phyloP scores from a whole-genome alignment of 1,140 invertebrate species.

The Oedothorax gibbosus region DNA sequence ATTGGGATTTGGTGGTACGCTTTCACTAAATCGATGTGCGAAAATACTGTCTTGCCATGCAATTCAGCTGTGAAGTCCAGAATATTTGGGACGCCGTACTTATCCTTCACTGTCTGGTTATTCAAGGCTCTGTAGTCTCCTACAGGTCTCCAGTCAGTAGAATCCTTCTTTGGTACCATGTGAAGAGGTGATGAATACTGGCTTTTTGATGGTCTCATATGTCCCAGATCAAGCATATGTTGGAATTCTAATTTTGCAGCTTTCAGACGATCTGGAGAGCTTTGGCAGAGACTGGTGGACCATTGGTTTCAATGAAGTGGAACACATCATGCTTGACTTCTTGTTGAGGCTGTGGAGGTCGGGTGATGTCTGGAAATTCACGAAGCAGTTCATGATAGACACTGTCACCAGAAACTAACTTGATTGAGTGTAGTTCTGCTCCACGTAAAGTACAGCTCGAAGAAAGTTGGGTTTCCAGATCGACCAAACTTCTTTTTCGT shows the following conservation, averaged over 20 bases:
- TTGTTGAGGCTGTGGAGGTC: background rate
- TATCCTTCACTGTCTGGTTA: slow-evolving; percentile 62
- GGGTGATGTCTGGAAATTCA: no score
- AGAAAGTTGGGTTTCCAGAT: slow-evolving; percentile 6
- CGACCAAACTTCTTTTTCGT: background rate
- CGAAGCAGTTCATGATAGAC: slow-evolving; percentile 6
- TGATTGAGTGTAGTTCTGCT: background rate
- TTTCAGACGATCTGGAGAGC: slow-evolving; percentile 45
- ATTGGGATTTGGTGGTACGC: no score
- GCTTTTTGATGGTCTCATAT: slow-evolving; percentile 55
- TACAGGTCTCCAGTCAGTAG: slow-evolving; percentile 59
- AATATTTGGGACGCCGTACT: slow-evolving; percentile 64
- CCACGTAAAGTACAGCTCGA: background rate
- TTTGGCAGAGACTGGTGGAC: slow-evolving; percentile 31
- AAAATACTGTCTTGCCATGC: slow-evolving; percentile 53
- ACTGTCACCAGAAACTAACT: slow-evolving; percentile 31
- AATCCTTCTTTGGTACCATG: slow-evolving; percentile 63
- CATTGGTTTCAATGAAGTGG: slow-evolving; percentile 58
- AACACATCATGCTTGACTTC: slow-evolving; percentile 33
- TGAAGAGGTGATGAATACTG: slow-evolving; percentile 63
- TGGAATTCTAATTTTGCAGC: slow-evolving; percentile 54
- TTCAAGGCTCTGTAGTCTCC: slow-evolving; percentile 66
- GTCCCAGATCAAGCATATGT: slow-evolving; percentile 46
- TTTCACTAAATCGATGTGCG: slow-evolving; percentile 60
- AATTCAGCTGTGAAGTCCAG: slow-evolving; percentile 61